Percentiles rank a stretch among this genome's conserved stretches.
phyloP scores from a whole-genome alignment of 2,797 vertebrate genomes.

The Poecilia wingei region DNA sequence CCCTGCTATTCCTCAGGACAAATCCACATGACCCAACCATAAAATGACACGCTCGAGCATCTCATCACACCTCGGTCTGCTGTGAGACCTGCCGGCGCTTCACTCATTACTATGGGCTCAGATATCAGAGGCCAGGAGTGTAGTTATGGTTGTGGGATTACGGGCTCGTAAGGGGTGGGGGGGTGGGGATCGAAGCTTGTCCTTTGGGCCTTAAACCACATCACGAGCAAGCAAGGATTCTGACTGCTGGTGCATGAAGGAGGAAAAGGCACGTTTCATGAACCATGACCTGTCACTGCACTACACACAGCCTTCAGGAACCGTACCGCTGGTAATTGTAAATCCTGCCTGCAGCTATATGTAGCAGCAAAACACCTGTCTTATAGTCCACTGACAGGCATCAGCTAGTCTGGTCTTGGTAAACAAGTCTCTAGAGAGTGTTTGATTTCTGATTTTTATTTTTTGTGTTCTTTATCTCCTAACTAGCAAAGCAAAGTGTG shows the following conservation, averaged over 20 bases:
- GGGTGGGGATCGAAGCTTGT: constrained; percentile 40
- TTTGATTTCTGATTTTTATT: neutral
- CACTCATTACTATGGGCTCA: constrained; percentile 43
- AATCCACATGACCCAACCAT: constrained; percentile 38
- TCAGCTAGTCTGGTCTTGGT: neutral
- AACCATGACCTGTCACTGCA: constrained; percentile 56
- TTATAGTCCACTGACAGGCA: constrained; percentile 5
- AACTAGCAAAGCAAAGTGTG: neutral
- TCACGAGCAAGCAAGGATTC: constrained; percentile 62
- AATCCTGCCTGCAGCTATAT: constrained; percentile 38
- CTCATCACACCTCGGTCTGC: constrained; percentile 30
- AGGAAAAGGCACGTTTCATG: constrained; percentile 69
- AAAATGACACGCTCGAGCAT: constrained; percentile 44
- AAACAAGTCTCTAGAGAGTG: constrained; percentile 1
- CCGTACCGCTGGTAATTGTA: constrained; percentile 30
- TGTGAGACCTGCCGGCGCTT: constrained; percentile 22
- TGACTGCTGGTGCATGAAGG: constrained; percentile 69
- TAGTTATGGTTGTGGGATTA: constrained; percentile 25
- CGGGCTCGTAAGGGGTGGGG: constrained; percentile 10
- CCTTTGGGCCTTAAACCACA: constrained; percentile 59
- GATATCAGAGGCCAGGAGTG: constrained; percentile 28
- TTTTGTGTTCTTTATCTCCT: neutral
- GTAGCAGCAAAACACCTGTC: constrained; percentile 10
- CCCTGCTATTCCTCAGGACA: constrained; percentile 34
- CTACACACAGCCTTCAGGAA: constrained; percentile 52